These are phyloP conservation scores for Brachionus rubens DNA, from an alignment of 1,140 invertebrate species.

Conservation along the genomic window DNA sequence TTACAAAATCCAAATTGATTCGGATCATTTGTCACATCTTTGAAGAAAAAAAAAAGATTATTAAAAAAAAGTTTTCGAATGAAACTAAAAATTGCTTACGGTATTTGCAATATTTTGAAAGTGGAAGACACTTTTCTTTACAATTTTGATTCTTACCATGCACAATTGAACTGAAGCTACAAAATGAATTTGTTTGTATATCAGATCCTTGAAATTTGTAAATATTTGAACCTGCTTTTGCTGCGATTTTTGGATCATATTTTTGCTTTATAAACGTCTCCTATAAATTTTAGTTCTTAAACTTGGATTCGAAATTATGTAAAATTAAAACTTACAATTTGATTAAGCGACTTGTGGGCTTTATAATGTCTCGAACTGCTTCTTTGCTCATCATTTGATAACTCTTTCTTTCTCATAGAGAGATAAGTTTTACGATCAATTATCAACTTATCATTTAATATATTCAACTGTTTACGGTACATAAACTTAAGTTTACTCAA, in stretches of 20 bases:
- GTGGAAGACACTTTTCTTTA: too few species aligned
- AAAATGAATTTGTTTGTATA: too few species aligned
- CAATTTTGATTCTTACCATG: too few species aligned
- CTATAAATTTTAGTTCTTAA: neutral
- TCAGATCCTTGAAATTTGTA: neutral
- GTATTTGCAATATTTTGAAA: too few species aligned
- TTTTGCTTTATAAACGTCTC: neutral
- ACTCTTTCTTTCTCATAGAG: neutral
- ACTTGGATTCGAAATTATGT: neutral
- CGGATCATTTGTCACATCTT: neutral
- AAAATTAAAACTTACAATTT: neutral
- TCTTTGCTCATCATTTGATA: neutral
- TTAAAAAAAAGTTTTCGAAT: neutral
- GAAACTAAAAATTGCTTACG: too few species aligned
- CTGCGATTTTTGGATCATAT: neutral
- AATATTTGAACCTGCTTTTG: neutral
- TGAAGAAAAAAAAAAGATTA: neutral
- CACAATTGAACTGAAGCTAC: too few species aligned
- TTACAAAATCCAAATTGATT: constrained; percentile 6
- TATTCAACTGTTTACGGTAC: neutral
- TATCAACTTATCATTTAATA: constrained; percentile 32
- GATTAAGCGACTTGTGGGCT: neutral
- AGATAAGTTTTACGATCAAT: neutral
- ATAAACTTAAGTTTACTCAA: constrained; percentile 12
- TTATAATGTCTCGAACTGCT: neutral